Evolutionary conservation across 2,888 invertebrate genomes (phyloP), one percentile per base, ranked within the genome.

Genomic region (Eupithecia abbreviata): DNA sequence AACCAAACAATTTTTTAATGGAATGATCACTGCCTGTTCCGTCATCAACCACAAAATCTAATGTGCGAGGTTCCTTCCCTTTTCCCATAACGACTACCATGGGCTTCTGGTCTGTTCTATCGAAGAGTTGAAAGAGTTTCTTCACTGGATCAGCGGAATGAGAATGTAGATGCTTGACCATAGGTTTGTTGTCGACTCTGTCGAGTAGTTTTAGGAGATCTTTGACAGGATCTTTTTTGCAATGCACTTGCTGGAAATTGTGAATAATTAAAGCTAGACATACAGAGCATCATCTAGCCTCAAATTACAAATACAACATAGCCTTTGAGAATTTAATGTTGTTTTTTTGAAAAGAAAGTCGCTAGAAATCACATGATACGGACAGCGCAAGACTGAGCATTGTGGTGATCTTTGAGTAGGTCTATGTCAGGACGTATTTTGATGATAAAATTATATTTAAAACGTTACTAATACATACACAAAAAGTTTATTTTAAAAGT

Each of bases 11-110:
- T 15, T 66, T 42, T 42, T 42, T 66, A 1, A 66, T 66, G 7
- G 66, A 66, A 7, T 13, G 15, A 42, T 42, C 66, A 66, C 42
- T 66, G 42, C 66, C 66, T 42, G 66, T 66, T 66, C 66, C 66
- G 7, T 66, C 66, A 12, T 66, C 66, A 15, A 66, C 66, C 10
- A 66, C 42, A 18, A 66, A 66, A 9, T 66, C 66, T 42, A 66
- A 9, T 3, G 66, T 6, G 42, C 10, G 41, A 41, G 66, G 42
- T 43, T 66, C 42, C 42, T 66, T 4, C 18, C 66, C 66, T 15
- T 66, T 42, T 43, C 15, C 15, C 66, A 66, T 42, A 42, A 66
- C 42, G 7, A 66, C 66, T 42, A 66, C 66, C 66, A 66, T 42
- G 41, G 66, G 66, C 9, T 66, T 66, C 13, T 42, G 41, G 4